phyloP scores from a whole-genome alignment of 64 coral and sea anemone genomes.

The Orbicella faveolata region DNA sequence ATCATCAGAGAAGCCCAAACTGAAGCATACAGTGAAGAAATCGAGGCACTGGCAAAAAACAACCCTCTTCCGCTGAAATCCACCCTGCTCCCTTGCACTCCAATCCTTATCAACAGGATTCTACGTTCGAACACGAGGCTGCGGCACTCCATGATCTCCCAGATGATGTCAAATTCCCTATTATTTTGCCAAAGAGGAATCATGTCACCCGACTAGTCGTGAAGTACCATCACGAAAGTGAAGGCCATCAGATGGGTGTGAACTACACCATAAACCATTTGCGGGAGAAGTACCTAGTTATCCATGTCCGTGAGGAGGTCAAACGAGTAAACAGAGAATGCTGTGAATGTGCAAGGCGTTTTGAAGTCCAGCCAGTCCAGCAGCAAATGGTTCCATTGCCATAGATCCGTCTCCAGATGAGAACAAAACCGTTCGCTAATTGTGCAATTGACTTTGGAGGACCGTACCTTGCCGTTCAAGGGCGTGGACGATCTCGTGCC shows the following conservation, averaged over 20 bases:
- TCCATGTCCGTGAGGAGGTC: conserved; percentile 37
- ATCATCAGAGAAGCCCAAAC: conserved; percentile 64
- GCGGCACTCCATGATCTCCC: conserved; percentile 40
- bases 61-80: conserved; percentile 7
- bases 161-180: conserved; percentile 52
- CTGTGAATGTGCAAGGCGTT: not conserved
- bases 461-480: conserved; percentile 36
- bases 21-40: conserved; percentile 43
- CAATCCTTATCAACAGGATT: conserved; percentile 32
- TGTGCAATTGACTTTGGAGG: conserved; percentile 46
- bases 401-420: not conserved
- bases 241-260: conserved; percentile 58
- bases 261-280: conserved; percentile 72
- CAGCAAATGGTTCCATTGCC: conserved; percentile 47
- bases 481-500: not conserved
- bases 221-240: conserved; percentile 48
- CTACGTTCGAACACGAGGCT: conserved; percentile 66
- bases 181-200: conserved; percentile 67
- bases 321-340: conserved; percentile 17
- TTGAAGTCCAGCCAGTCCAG: not conserved
- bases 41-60: not conserved
- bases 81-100: conserved; percentile 31
- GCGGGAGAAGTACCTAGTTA: conserved; percentile 39
- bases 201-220: conserved; percentile 52
- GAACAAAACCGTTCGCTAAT: conserved; percentile 30